phyloP scores from a whole-genome alignment of 2,113 vertebrate genomes.

The Aegithalos caudatus region DNA sequence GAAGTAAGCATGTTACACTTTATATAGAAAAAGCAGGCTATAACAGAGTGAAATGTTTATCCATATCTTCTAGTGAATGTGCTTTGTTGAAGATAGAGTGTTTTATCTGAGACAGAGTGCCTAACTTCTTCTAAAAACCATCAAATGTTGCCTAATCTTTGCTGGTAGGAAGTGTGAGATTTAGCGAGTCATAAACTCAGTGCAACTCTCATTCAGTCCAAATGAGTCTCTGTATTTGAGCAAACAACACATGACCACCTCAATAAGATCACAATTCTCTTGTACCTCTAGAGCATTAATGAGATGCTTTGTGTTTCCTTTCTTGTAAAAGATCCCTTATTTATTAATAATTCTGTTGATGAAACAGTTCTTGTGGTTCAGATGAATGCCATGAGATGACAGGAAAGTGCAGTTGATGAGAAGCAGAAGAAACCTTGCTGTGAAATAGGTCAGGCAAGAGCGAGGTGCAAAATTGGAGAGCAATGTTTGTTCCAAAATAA shows the following conservation, averaged over 20 bases:
- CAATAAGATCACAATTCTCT: not conserved
- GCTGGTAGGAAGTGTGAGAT: not conserved
- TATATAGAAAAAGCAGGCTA: not conserved
- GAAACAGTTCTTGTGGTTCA: not conserved
- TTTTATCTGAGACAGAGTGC: not conserved
- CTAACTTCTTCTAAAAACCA: not conserved
- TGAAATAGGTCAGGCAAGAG: not conserved
- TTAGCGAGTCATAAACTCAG: not conserved
- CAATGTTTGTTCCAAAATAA: not conserved
- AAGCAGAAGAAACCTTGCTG: not conserved
- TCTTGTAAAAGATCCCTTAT: not conserved
- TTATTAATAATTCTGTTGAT: not conserved
- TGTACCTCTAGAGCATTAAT: not conserved
- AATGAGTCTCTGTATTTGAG: not conserved
- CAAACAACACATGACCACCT: not conserved
- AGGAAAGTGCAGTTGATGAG: not conserved
- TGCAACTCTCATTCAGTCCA: not conserved
- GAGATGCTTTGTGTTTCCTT: not conserved
- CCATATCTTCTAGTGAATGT: not conserved
- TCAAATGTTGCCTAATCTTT: not conserved
- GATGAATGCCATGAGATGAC: not conserved
- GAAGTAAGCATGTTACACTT: not conserved
- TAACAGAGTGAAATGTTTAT: not conserved
- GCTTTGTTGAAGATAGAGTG: not conserved
- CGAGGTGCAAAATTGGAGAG: not conserved